phyloP scores from a whole-genome alignment of 2,888 invertebrate species.

The Stramonita haemastoma region DNA sequence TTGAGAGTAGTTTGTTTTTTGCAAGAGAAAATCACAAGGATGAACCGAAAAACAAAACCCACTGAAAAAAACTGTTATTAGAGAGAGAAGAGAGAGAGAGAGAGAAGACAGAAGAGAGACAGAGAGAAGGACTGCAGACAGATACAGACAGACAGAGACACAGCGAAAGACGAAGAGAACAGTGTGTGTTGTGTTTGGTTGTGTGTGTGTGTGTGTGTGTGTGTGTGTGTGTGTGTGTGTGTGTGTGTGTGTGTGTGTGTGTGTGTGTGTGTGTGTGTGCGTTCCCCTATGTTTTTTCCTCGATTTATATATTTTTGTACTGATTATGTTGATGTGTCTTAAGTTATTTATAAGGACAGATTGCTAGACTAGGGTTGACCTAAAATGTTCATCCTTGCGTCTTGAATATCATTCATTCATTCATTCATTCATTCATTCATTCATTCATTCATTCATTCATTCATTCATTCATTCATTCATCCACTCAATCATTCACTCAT shows the following conservation, averaged over 20 bases:
- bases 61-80: neutral
- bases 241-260: neutral
- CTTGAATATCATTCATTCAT: too few species aligned
- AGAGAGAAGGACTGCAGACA: neutral
- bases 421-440: too few species aligned
- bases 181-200: neutral
- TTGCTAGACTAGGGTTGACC: too few species aligned
- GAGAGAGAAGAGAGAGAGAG: neutral
- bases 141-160: neutral
- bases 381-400: too few species aligned
- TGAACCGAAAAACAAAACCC: neutral
- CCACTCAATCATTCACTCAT: too few species aligned
- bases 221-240: constrained; percentile 1
- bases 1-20: too few species aligned
- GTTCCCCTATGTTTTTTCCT: neutral
- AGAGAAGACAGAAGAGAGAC: neutral
- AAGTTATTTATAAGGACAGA: too few species aligned
- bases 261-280: neutral
- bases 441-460: too few species aligned
- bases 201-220: constrained; percentile 1
- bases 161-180: neutral
- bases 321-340: too few species aligned
- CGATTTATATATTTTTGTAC: too few species aligned
- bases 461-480: too few species aligned
- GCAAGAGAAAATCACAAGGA: constrained; percentile 17